Percentiles rank a stretch among this genome's conserved stretches.
Evolutionary conservation across 2,888 invertebrate genomes (phyloP).

Genomic region (Carcina quercana): DNA sequence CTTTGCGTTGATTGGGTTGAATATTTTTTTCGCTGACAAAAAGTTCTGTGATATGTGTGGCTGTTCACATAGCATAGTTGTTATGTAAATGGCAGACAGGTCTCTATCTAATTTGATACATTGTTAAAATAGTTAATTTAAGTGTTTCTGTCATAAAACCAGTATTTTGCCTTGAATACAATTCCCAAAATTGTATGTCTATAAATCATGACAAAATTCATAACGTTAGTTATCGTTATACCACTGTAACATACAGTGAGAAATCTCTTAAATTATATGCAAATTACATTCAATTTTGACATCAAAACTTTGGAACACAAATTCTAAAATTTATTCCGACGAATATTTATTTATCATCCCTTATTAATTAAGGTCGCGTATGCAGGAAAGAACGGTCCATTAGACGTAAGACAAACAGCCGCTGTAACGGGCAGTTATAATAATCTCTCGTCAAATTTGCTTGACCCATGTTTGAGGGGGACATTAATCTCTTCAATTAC

Average conservation of each 20-base stretch:
- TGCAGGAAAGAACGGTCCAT: slow-evolving; percentile 39
- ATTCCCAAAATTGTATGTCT: no score
- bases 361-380: slow-evolving; percentile 34
- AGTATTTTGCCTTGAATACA: no score
- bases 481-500: slow-evolving; percentile 31
- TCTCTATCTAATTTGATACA: no score
- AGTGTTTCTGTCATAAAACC: no score
- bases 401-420: slow-evolving; percentile 57
- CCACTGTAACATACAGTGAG: neutral
- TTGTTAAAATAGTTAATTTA: no score
- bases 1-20: slow-evolving; percentile 36
- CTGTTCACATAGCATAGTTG: neutral
- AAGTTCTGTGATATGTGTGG: neutral
- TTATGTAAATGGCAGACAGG: no score
- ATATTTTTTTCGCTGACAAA: slow-evolving; percentile 24
- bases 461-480: slow-evolving; percentile 35
- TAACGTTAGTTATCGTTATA: no score
- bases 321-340: neutral
- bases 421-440: slow-evolving; percentile 40
- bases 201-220: no score
- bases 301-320: slow-evolving; percentile 1
- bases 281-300: neutral
- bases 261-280: neutral
- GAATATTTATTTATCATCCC: slow-evolving; percentile 13
- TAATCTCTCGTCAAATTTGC: slow-evolving; percentile 63